Conservation (phyloP, 2,888 invertebrate species). For the Papilio gigon region DNA sequence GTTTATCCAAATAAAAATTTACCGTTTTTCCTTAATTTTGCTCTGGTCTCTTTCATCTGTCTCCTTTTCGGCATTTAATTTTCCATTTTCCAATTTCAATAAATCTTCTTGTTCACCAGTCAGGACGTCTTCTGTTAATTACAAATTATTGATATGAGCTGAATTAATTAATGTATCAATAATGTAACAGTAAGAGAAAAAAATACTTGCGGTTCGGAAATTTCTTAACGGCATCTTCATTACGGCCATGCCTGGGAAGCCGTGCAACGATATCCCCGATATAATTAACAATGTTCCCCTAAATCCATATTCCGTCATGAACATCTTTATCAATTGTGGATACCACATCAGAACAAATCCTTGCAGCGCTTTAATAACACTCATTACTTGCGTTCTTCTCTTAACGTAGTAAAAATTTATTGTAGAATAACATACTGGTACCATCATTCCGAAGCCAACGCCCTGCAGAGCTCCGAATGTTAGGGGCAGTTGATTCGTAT, state of each 20-base stretch:
- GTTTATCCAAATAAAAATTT: background rate
- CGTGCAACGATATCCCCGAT: conserved; percentile 83
- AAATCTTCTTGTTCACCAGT: conserved; percentile 58
- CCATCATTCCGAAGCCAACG: conserved; percentile 84
- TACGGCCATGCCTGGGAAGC: conserved; percentile 81
- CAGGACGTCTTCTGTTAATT: conserved; percentile 49
- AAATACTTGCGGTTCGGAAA: conserved; percentile 73
- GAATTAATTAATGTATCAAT: conserved; percentile 39
- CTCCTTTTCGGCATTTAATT: conserved; percentile 17
- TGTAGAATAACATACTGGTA: conserved; percentile 84
- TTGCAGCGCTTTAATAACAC: conserved; percentile 83
- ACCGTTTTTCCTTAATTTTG: conserved; percentile 33
- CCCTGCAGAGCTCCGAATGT: conserved; percentile 83
- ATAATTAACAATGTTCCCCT: conserved; percentile 83
- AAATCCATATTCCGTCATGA: conserved; percentile 82
- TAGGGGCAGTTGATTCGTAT: conserved; percentile 80
- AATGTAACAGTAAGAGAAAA: conserved; percentile 36
- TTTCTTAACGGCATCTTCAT: conserved; percentile 69
- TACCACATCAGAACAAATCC: conserved; percentile 82
- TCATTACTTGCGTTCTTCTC: conserved; percentile 84
- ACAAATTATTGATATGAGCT: conserved; percentile 28
- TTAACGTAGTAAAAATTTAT: conserved; percentile 84
- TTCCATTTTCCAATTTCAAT: conserved; percentile 48
- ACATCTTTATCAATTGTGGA: conserved; percentile 79
- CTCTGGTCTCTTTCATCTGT: background rate